phyloP scores from a whole-genome alignment of 1,140 invertebrate genomes.

The Tyrophagus putrescentiae region DNA sequence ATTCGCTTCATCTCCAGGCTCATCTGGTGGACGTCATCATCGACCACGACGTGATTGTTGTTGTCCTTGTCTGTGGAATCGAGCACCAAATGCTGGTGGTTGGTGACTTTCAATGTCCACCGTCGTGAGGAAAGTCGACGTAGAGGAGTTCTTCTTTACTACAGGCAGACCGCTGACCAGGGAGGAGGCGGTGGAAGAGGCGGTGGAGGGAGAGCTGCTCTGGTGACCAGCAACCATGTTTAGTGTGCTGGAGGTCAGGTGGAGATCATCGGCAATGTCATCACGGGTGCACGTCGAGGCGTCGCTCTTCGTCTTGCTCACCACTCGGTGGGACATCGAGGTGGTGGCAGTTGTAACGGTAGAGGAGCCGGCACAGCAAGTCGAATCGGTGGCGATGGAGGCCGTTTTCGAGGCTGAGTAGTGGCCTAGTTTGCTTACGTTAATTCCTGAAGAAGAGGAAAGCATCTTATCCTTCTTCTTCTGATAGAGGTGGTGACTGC shows the following conservation, averaged over 20 bases:
- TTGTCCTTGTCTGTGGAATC: neutral
- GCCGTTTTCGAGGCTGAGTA: constrained; percentile 19
- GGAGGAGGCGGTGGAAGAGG: neutral
- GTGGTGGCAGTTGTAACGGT: neutral
- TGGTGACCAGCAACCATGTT: neutral
- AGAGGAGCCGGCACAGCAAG: constrained; percentile 16
- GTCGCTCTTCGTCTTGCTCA: constrained; percentile 22
- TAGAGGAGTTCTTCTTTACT: neutral
- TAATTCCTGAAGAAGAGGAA: too few species aligned
- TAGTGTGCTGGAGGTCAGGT: too few species aligned
- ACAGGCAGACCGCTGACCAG: neutral
- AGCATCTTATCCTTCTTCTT: constrained; percentile 5
- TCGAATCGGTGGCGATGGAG: constrained; percentile 16
- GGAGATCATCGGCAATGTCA: neutral
- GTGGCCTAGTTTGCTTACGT: neutral
- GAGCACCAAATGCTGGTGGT: too few species aligned
- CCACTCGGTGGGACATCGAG: neutral
- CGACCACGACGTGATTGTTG: neutral
- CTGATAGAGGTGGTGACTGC: constrained; percentile 13
- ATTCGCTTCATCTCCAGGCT: neutral
- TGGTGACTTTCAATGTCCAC: neutral
- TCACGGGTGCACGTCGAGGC: constrained; percentile 19
- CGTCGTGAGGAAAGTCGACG: neutral
- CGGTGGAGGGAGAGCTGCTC: neutral
- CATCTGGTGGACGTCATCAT: too few species aligned